Conservation (phyloP, 1,140 invertebrate species). For the Maniola jurtina region DNA sequence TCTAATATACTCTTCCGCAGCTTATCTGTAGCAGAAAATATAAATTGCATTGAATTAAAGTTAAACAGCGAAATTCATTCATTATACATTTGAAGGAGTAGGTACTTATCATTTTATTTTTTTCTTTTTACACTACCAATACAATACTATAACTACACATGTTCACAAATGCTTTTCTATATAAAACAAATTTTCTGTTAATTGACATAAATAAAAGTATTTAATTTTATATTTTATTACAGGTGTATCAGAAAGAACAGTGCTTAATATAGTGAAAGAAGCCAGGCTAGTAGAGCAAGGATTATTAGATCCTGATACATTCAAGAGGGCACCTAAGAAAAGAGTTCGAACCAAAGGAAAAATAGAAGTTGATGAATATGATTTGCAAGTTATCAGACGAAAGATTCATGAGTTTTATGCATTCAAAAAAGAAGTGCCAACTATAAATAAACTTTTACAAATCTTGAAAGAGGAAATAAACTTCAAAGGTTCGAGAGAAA, state of each 20-base stretch:
- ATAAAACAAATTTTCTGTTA: no score
- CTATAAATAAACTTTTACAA: slow-evolving; percentile 67
- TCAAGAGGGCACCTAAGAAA: slow-evolving; percentile 66
- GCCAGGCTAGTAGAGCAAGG: slow-evolving; percentile 69
- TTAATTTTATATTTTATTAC: slow-evolving; percentile 28
- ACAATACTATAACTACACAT: no score
- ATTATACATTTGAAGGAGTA: no score
- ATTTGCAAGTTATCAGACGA: slow-evolving; percentile 65
- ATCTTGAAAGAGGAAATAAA: slow-evolving; percentile 71
- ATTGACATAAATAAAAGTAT: not conserved
- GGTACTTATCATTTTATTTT: no score
- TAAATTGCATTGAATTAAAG: not conserved
- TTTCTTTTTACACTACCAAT: no score
- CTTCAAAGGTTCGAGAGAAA: slow-evolving; percentile 69
- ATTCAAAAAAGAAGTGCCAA: slow-evolving; percentile 72
- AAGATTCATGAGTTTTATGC: slow-evolving; percentile 73
- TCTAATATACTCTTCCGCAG: not conserved
- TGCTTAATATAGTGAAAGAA: slow-evolving; percentile 67
- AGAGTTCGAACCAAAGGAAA: slow-evolving; percentile 68
- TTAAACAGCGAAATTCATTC: no score
- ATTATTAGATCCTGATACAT: slow-evolving; percentile 64
- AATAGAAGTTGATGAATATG: slow-evolving; percentile 71
- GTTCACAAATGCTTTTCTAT: not conserved
- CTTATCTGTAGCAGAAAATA: no score
- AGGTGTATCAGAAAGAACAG: slow-evolving; percentile 70